Conservation (phyloP, 2,797 vertebrate genomes). For the Sebastes minor region DNA sequence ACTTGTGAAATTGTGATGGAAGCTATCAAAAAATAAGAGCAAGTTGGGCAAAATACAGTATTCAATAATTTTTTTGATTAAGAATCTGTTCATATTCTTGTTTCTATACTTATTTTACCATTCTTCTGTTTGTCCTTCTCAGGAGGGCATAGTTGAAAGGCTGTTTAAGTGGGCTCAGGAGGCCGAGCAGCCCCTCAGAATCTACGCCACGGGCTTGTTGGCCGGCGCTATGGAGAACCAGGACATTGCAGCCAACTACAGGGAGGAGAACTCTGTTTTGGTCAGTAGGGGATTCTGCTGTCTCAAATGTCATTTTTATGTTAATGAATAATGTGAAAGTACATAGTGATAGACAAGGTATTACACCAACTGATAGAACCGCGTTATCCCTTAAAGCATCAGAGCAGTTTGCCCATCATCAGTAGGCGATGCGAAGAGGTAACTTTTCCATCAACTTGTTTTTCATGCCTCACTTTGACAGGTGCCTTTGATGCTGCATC, state of each 20-base stretch:
- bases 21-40: background rate
- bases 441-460: background rate
- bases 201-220: constrained; percentile 94
- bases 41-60: background rate
- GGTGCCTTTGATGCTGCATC: constrained; percentile 96
- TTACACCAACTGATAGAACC: background rate
- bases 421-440: background rate
- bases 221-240: constrained; percentile 99
- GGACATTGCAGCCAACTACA: constrained; percentile 98
- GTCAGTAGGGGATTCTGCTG: constrained; percentile 76
- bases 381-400: background rate
- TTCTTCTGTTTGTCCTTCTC: constrained; percentile 31
- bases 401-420: background rate
- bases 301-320: constrained; percentile 18
- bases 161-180: constrained; percentile 98
- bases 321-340: background rate
- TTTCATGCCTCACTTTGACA: constrained; percentile 63
- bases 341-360: background rate
- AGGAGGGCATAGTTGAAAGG: constrained; percentile 99
- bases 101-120: background rate
- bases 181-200: constrained; percentile 94
- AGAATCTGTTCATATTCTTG: background rate
- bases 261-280: constrained; percentile 97
- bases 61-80: background rate
- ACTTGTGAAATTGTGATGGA: background rate